Base-by-base conservation (phyloP, 2,888 invertebrate genomes). In the Blastobasis adustella region DNA sequence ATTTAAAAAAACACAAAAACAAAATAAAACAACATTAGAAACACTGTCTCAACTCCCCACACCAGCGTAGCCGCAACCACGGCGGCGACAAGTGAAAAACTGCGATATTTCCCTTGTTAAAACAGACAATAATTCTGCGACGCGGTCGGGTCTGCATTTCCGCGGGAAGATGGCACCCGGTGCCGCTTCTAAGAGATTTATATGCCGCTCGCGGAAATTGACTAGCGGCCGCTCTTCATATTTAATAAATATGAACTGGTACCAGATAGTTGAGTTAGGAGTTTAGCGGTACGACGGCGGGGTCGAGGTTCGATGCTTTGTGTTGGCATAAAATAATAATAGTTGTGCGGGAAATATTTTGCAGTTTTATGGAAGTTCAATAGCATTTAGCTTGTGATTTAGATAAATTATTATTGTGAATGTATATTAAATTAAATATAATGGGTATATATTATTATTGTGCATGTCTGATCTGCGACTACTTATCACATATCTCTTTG, bases 81-180 rank as follows among this genome's bases (percentile, higher is more conserved):
- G 60, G 58, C 48, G 53, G 58, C 55, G 59, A 64, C 63, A 65
- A 67, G 65, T 84, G 82, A 84, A 82, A 84, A 84, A 84, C 73
- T 80, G 74, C 74, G 67, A 64, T 76, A 83, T 83, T 85, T 84
- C 84, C 82, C 76, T 69, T 72, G 79, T 75, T 78, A 77, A 78
- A 82, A 75, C 75, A 76, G 71, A 65, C 75, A 69, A 82, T 83
- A 83, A 81, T 73, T 84, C 77, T 71, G 52, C 51, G 51, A 51
- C 58, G 68, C 66, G 76, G 72, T 75, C 66, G 71, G 71, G 72
- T 74, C 71, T 79, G 81, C 76, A 82, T 82, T 84, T 84, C 84
- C 85, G 69, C 60, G 66, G 58, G 58, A 71, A 69, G 76, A 79
- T 76, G 78, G 71, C 70, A 66, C 65, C 67, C 62, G 55, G 60